Percentiles rank a stretch among this genome's conserved stretches.
Conservation (phyloP, 2,797 vertebrate species). For the Sebastiscus tertius region DNA sequence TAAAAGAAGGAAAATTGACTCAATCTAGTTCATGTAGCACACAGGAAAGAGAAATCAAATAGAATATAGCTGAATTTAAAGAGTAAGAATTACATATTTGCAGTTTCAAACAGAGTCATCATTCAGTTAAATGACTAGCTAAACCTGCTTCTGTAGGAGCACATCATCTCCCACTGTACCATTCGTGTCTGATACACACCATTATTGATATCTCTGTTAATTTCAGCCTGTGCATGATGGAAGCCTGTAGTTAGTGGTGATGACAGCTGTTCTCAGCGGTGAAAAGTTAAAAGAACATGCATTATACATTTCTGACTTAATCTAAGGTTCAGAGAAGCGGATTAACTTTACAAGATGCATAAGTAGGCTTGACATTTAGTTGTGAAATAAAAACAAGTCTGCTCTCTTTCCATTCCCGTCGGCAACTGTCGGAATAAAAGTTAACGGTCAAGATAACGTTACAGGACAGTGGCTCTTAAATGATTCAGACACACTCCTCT, state of each 20-base stretch:
- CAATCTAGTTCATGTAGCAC: not conserved
- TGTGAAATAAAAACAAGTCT: not conserved
- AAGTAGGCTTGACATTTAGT: slow-evolving; percentile 37
- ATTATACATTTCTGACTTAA: slow-evolving; percentile 18
- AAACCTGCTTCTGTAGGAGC: not conserved
- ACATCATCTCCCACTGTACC: not conserved
- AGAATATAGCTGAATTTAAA: not conserved
- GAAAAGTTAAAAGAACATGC: not conserved
- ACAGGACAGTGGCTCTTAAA: slow-evolving; percentile 64
- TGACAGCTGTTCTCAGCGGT: not conserved
- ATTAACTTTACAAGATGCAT: slow-evolving; percentile 25
- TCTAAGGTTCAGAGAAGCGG: slow-evolving; percentile 18
- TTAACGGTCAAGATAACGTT: slow-evolving; percentile 64
- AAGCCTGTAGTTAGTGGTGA: not conserved
- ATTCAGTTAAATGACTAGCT: not conserved
- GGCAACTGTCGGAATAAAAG: slow-evolving; percentile 44
- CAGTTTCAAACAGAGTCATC: not conserved
- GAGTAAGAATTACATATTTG: not conserved
- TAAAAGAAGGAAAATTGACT: slow-evolving; percentile 7
- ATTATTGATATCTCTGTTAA: not conserved
- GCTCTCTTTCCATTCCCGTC: slow-evolving; percentile 22
- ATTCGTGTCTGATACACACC: not conserved
- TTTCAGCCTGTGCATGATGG: not conserved
- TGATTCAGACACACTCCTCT: slow-evolving; percentile 54
- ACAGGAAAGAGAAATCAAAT: not conserved